Evolutionary conservation across 2,113 vertebrate species (phyloP), one percentile per base, ranked within the genome.

Genomic region (Onychorhynchus coronatus): DNA sequence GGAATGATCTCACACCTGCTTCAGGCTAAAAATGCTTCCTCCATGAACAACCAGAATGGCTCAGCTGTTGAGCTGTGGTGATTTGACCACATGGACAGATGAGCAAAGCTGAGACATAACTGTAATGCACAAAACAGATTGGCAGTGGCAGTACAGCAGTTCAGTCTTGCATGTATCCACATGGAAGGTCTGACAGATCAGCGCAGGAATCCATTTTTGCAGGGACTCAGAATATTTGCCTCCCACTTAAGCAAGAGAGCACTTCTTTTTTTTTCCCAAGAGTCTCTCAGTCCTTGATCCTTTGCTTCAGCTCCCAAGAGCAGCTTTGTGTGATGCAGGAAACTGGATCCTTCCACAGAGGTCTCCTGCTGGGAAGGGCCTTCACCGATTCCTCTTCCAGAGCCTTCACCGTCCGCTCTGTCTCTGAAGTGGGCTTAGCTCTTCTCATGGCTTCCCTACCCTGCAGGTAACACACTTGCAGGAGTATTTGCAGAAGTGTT

Each of bases 1-100:
- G 24, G 35, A 90, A 81, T 92, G 94, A 93, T 81, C 91, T 95
- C 95, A 92, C 91, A 95, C 96, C 96, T 95, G 89, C 96, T 95
- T 67, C 91, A 52, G 95, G 92, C 96, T 95, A 91, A 70, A 92
- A 91, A 74, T 92, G 76, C 80, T 88, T 76, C 53, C 62, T 73
- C 63, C 22, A 11, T 55, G 88, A 77, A 39, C 50, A 91, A 75
- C 41, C 72, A 80, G 92, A 63, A 80, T 21, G 42, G 88, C 76
- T 94, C 75, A 84, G 72, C 88, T 93, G 49, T 85, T 90, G 80
- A 88, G 88, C 85, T 74, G 35, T 65, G 30, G 21, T 86, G 83
- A 59, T 81, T 58, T 92, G 88, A 80, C 79, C 63, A 19, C 72
- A 18, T 35, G 67, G 88, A 41, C n/a, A 90, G 85, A 88, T 80